phyloP scores from a whole-genome alignment of 1,140 invertebrate genomes.

The Ips nitidus region DNA sequence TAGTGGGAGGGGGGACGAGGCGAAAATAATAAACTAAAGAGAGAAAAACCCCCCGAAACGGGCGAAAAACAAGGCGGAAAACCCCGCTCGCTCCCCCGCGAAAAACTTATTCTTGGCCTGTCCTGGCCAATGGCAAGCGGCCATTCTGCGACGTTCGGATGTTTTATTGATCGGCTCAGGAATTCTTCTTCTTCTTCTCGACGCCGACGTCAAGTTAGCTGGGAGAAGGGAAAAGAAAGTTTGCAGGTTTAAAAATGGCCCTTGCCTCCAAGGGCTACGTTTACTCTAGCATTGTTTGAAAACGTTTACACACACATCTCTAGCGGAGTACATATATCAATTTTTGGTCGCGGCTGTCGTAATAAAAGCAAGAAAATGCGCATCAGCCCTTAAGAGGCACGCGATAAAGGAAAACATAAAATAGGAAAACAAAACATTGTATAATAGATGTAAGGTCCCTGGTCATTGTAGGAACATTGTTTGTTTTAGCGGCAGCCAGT shows the following conservation, averaged over 20 bases:
- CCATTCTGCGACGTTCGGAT: constrained; percentile 32
- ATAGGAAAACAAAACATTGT: constrained; percentile 33
- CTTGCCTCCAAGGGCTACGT: neutral
- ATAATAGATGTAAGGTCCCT: constrained; percentile 41
- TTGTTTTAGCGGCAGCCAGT: constrained; percentile 42
- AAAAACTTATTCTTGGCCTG: constrained; percentile 34
- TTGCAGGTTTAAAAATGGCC: constrained; percentile 29
- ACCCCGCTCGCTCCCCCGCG: constrained; percentile 16
- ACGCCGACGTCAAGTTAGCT: constrained; percentile 15
- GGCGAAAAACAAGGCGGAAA: constrained; percentile 22
- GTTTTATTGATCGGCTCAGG: constrained; percentile 33
- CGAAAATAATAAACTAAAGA: constrained; percentile 30
- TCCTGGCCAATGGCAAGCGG: constrained; percentile 30
- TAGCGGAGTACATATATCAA: too few species aligned
- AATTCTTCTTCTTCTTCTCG: constrained; percentile 30
- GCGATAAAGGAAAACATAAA: constrained; percentile 33
- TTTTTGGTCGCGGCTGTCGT: too few species aligned
- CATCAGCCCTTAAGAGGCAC: constrained; percentile 20
- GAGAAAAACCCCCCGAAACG: constrained; percentile 24
- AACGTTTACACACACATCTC: too few species aligned
- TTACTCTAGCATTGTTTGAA: too few species aligned
- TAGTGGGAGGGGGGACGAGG: neutral
- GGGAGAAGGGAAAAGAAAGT: constrained; percentile 26
- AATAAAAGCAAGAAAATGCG: constrained; percentile 29
- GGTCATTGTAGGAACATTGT: constrained; percentile 47